phyloP scores from a whole-genome alignment of 2,113 vertebrate genomes.

The Bufo bufo region DNA sequence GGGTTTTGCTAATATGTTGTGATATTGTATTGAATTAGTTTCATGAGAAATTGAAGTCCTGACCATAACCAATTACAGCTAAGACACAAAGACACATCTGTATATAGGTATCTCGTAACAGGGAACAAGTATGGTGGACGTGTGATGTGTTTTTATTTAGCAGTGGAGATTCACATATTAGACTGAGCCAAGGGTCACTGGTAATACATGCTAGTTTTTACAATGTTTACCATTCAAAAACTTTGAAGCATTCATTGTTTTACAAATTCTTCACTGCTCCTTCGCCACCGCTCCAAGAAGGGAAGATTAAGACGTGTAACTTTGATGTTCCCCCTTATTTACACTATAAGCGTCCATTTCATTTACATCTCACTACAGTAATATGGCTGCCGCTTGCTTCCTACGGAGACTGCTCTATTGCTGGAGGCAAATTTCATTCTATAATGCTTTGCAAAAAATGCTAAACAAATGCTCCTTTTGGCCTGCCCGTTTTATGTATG shows the following conservation, averaged over 20 bases:
- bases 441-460: background rate
- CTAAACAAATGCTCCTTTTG: background rate
- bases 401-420: background rate
- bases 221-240: conserved; percentile 28
- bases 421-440: conserved; percentile 15
- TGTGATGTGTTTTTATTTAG: too few species aligned
- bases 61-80: too few species aligned
- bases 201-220: conserved; percentile 23
- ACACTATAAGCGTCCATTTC: conserved; percentile 10
- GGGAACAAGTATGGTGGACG: too few species aligned
- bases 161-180: too few species aligned
- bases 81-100: too few species aligned
- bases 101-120: too few species aligned
- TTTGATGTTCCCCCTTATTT: conserved; percentile 31
- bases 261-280: conserved; percentile 9
- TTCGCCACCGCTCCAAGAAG: conserved; percentile 16
- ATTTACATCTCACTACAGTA: conserved; percentile 15
- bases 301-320: conserved; percentile 4
- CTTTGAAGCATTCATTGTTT: conserved; percentile 28
- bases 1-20: too few species aligned
- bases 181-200: too few species aligned
- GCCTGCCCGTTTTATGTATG: background rate
- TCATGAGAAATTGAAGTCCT: too few species aligned
- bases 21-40: too few species aligned
- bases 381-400: conserved; percentile 24